Percentiles rank a stretch among this genome's conserved stretches.
Conservation (phyloP, 2,797 vertebrate genomes). For the Agapornis canus region DNA sequence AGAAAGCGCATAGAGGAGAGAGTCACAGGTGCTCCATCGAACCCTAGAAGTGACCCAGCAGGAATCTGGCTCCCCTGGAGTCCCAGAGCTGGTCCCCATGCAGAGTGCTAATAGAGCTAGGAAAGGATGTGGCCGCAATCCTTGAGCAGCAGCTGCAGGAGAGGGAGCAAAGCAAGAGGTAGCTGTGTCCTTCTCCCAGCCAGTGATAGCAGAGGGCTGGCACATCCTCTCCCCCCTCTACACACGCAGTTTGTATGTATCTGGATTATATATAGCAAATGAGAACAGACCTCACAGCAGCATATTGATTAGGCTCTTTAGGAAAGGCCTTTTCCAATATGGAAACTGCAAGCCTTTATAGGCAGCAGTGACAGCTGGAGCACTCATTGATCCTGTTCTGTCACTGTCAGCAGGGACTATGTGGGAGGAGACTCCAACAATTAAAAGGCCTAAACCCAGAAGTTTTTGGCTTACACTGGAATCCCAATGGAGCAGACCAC, state of each 20-base stretch:
- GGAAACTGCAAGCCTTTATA: constrained; percentile 65
- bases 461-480: background rate
- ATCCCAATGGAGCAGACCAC: background rate
- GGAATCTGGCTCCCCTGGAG: background rate
- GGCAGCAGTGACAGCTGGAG: constrained; percentile 58
- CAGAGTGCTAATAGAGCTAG: constrained; percentile 20
- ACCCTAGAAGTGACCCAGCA: constrained; percentile 6
- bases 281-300: constrained; percentile 61
- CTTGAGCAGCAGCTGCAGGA: constrained; percentile 48
- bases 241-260: constrained; percentile 4
- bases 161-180: constrained; percentile 22
- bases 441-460: constrained; percentile 20
- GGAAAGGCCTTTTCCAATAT: constrained; percentile 72
- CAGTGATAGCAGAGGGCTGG: constrained; percentile 32
- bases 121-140: background rate
- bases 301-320: constrained; percentile 73
- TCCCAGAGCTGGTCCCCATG: constrained; percentile 34
- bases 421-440: constrained; percentile 34
- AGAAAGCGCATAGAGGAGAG: constrained; percentile 54
- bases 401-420: constrained; percentile 32
- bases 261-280: constrained; percentile 72
- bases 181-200: constrained; percentile 55
- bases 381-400: constrained; percentile 57
- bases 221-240: constrained; percentile 57
- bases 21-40: constrained; percentile 5